A percentile compares a stretch with the other conserved stretches of the same genome.
phyloP scores from a whole-genome alignment of 2,888 invertebrate species.

The Drosophila stalkeri region DNA sequence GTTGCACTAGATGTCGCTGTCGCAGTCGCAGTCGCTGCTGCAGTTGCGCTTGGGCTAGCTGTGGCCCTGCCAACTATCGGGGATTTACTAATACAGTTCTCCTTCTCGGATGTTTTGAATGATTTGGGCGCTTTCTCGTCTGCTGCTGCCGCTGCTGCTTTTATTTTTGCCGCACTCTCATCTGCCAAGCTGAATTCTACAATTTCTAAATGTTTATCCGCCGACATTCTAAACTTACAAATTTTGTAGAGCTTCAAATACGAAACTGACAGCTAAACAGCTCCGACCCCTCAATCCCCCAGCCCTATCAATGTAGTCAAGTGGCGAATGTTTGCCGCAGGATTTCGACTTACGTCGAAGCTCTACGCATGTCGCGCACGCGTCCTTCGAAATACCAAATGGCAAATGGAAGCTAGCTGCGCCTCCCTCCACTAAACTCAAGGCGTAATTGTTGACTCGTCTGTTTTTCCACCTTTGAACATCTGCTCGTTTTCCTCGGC shows the following conservation, averaged over 20 bases:
- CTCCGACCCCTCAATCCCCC: neutral
- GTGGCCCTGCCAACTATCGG: slow-evolving; percentile 2
- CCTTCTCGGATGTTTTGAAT: slow-evolving; percentile 64
- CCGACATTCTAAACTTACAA: slow-evolving; percentile 62
- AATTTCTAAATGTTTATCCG: slow-evolving; percentile 64
- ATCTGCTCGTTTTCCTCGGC: slow-evolving; percentile 73
- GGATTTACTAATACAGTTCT: slow-evolving; percentile 44
- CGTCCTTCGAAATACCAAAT: slow-evolving; percentile 28
- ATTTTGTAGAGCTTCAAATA: slow-evolving; percentile 43
- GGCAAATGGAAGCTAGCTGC: slow-evolving; percentile 8
- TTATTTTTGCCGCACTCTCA: slow-evolving; percentile 59
- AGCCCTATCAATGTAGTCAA: neutral
- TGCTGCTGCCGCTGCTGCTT: slow-evolving; percentile 44
- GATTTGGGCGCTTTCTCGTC: slow-evolving; percentile 51
- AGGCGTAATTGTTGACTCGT: slow-evolving; percentile 60
- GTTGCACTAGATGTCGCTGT: neutral
- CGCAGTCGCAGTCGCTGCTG: neutral
- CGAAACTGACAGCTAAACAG: slow-evolving; percentile 29
- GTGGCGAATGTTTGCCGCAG: neutral
- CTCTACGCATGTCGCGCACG: slow-evolving; percentile 70
- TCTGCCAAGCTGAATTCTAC: slow-evolving; percentile 60
- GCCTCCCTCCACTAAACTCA: slow-evolving; percentile 18
- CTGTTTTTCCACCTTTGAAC: slow-evolving; percentile 51
- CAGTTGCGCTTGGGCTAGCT: neutral
- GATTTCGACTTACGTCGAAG: neutral